These are phyloP conservation scores for Ferrisia virgata DNA, from an alignment of 2,888 invertebrate species.

Conservation along the genomic window DNA sequence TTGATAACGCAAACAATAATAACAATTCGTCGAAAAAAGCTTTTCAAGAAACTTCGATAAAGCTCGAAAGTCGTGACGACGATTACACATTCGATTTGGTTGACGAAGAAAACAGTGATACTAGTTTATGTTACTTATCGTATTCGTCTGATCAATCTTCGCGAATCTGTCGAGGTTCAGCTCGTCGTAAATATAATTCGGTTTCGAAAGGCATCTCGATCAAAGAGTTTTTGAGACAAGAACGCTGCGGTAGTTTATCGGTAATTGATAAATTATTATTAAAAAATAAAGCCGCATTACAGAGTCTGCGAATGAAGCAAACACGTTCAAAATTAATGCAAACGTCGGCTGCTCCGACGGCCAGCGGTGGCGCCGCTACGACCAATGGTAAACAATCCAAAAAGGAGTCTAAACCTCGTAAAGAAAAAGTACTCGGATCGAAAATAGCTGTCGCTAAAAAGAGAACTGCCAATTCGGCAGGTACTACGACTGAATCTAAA, in stretches of 20 bases:
- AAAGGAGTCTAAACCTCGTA: not conserved
- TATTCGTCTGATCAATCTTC: not conserved
- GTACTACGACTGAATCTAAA: not conserved
- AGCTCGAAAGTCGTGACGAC: not conserved
- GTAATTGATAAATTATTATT: constrained; percentile 37
- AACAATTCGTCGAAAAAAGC: not conserved
- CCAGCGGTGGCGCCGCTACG: not conserved
- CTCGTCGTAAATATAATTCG: constrained; percentile 16
- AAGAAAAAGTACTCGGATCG: not conserved
- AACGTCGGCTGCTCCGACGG: not conserved
- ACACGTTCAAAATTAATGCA: not conserved
- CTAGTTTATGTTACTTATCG: not conserved
- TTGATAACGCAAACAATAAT: constrained; percentile 36
- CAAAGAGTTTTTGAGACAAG: not conserved
- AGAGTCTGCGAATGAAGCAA: constrained; percentile 25
- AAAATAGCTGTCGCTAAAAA: not conserved
- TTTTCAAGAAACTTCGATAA: not conserved
- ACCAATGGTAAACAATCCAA: not conserved
- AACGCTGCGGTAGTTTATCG: not conserved
- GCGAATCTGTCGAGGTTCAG: not conserved
- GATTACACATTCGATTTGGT: not conserved
- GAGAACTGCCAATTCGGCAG: not conserved
- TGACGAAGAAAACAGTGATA: not conserved
- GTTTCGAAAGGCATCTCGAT: constrained; percentile 24
- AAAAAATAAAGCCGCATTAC: constrained; percentile 22